Evolutionary conservation across 2,888 invertebrate genomes (phyloP), one percentile per base, ranked within the genome.

Genomic region (Hirtodrosophila duncani): DNA sequence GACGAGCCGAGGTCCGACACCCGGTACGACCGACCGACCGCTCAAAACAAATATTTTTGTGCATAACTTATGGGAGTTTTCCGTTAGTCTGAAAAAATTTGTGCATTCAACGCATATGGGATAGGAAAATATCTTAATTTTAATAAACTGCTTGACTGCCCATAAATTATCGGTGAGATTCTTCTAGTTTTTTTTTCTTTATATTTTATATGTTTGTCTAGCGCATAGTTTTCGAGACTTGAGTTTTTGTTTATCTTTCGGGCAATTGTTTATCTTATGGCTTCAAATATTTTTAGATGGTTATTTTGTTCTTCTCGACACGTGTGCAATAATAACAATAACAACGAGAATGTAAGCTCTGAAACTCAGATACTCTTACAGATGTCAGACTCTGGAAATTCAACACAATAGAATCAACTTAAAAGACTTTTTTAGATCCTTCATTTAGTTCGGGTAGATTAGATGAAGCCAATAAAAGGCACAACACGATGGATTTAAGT

Each of bases 111-210:
- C 27, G 21, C 26, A 26, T 27, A 13, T 27, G 11, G 26, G 36
- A 38, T 33, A 21, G 33, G 56, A 57, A 62, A 64, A 71, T 67
- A 63, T 68, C 67, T 77, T 69, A 77, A 77, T 77, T 63, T 72
- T 69, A 69, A 71, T 75, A 75, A 68, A 65, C 56, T n/a, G n/a
- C n/a, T 56, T 70, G 64, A 20, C 61, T 41, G 30, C 38, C 18
- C 46, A 48, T 41, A 52, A 39, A 44, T 56, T 49, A 46, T 55
- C 55, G 33, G 41, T 24, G 33, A 17, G 51, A 49, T 45, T 37
- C 36, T 31, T 42, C 24, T 18, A 34, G 50, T 33, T 42, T 13
- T 33, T 53, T 27, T 62, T 11, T 58, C 24, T 37, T 38, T 34
- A 37, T 42, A 31, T 55, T 20, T 16, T 7, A 18, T 26, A 51